Evolutionary conservation across 2,113 vertebrate genomes (phyloP).

Genomic region (Castor canadensis): DNA sequence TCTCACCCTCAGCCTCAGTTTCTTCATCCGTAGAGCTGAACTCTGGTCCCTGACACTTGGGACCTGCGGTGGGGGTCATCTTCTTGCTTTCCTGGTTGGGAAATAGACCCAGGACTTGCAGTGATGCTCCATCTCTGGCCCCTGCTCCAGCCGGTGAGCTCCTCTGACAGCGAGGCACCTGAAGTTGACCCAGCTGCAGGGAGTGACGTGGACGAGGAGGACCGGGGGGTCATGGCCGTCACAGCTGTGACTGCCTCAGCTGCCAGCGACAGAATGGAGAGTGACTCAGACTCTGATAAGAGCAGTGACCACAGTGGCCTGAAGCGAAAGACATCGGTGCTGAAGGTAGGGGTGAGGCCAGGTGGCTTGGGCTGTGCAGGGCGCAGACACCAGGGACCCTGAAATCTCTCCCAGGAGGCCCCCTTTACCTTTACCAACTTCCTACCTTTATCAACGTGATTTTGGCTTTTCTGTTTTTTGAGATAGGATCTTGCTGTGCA

Average conservation of each 20-base stretch:
- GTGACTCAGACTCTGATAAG: conserved; percentile 90
- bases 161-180: conserved; percentile 92
- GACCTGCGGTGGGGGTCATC: background rate
- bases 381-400: background rate
- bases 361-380: background rate
- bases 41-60: background rate
- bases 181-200: conserved; percentile 86
- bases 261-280: conserved; percentile 81
- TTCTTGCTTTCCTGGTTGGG: too few relatives aligned
- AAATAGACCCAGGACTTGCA: rapidly evolving
- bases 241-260: conserved; percentile 42
- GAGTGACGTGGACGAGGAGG: conserved; percentile 81
- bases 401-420: background rate
- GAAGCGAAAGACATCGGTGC: conserved; percentile 80
- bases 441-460: background rate
- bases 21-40: background rate
- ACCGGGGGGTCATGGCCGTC: conserved; percentile 48
- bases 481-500: too few relatives aligned
- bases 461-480: too few relatives aligned
- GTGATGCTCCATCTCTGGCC: rapidly evolving
- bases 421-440: background rate
- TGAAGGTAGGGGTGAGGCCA: conserved; percentile 78
- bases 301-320: conserved; percentile 89
- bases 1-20: background rate
- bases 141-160: conserved; percentile 88